Evolutionary conservation across 2,888 invertebrate species (phyloP), one percentile per base, ranked within the genome.

Genomic region (Heliconius sara): DNA sequence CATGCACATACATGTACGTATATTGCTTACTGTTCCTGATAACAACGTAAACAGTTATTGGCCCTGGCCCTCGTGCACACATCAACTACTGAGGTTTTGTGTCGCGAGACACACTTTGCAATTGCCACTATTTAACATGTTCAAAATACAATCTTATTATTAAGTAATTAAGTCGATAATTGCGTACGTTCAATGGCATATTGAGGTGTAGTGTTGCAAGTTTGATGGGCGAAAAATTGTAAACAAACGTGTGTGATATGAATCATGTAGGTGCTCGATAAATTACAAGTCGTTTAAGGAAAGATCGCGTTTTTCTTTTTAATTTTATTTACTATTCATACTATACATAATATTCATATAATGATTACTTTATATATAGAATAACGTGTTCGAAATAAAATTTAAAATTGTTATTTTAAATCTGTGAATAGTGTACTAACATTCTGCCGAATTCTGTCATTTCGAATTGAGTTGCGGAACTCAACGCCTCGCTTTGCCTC

Each of bases 171-270:
- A 83, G 88, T 85, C 83, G 79, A 39, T 74, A 70, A 83, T 82
- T 47, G 10, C 27, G 30, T 73, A 52, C 30, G 22, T 10, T 63
- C n/a, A 71, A 39, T 83, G 84, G 84, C 83, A n/a, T 67, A 76
- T 83, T 79, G 83, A 88, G 86, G 92, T 92, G 88, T 91, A 88
- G 91, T 88, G 92, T 92, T 92, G 85, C 92, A 84, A 92, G 86
- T 76, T 47, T 66, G 67, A 71, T 78, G 34, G 22, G 52, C 25
- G 65, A 78, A 81, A 78, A 81, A 81, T 79, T 80, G 79, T 84
- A 84, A 84, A 84, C 82, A 83, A 83, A 79, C 73, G 60, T 60
- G 70, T 66, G 67, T 67, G 71, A 60, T 76, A 34, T 72, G 79
- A 68, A 25, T 72, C 60, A 66, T 57, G 57, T 68, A 67, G 10